phyloP scores from a whole-genome alignment of 1,140 invertebrate genomes.

The Mizuhopecten yessoensis region DNA sequence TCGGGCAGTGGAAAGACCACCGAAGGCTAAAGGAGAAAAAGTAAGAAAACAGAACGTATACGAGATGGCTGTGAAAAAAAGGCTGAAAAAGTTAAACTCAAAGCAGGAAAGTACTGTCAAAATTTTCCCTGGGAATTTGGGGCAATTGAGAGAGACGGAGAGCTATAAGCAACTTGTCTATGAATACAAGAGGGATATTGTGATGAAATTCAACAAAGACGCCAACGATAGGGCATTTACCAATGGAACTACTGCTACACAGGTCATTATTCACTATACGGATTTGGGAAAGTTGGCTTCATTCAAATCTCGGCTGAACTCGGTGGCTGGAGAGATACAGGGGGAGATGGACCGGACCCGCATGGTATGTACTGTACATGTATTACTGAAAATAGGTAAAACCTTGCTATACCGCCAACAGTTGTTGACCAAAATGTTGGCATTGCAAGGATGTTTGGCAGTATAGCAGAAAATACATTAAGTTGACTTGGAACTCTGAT shows the following conservation, averaged over 20 bases:
- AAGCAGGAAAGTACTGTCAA: background rate
- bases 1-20: background rate
- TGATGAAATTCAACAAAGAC: background rate
- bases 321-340: background rate
- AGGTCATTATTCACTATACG: background rate
- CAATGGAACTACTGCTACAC: background rate
- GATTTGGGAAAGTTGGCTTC: background rate
- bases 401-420: too few relatives aligned
- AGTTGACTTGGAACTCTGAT: too few relatives aligned
- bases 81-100: background rate
- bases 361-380: background rate
- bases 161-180: background rate
- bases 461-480: too few relatives aligned
- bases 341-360: background rate
- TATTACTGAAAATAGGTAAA: too few relatives aligned
- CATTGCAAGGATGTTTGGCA: too few relatives aligned
- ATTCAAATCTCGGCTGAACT: background rate
- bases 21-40: background rate
- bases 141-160: background rate
- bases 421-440: too few relatives aligned
- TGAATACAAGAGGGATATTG: background rate
- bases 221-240: background rate
- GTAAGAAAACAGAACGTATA: background rate
- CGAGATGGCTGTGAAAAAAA: constrained; percentile 1
- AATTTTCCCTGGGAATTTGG: background rate